Evolutionary conservation across 2,113 vertebrate species (phyloP).

Genomic region (Sphyrna mokarran): DNA sequence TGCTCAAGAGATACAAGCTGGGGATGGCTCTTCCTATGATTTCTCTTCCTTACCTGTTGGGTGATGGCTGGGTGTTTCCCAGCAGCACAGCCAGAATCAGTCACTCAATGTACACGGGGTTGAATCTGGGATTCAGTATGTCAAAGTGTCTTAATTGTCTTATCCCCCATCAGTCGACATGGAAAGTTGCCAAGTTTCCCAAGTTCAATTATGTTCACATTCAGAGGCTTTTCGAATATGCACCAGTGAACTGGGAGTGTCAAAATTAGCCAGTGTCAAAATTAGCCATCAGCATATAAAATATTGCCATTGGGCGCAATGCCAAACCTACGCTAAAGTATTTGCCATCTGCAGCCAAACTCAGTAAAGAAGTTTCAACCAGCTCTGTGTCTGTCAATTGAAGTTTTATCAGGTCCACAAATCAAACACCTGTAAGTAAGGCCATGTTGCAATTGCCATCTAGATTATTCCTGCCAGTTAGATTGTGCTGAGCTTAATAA

Average conservation of each 20-base stretch:
- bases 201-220: not conserved
- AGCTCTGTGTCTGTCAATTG: not conserved
- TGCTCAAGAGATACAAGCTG: not conserved
- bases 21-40: not conserved
- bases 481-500: not conserved
- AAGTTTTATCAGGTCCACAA: not conserved
- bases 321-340: not conserved
- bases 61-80: not conserved
- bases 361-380: not conserved
- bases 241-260: not conserved
- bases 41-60: not conserved
- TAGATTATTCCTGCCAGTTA: not conserved
- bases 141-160: not conserved
- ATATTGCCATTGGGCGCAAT: not conserved
- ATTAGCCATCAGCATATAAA: not conserved
- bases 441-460: not conserved
- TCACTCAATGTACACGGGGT: not conserved
- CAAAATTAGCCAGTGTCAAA: not conserved
- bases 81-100: not conserved
- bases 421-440: not conserved
- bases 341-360: not conserved
- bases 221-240: not conserved
- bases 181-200: not conserved
- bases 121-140: not conserved
- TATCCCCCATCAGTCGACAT: not conserved